Evolutionary conservation across 2,888 invertebrate species (phyloP).

Genomic region (Zaprionus bogoriensis): DNA sequence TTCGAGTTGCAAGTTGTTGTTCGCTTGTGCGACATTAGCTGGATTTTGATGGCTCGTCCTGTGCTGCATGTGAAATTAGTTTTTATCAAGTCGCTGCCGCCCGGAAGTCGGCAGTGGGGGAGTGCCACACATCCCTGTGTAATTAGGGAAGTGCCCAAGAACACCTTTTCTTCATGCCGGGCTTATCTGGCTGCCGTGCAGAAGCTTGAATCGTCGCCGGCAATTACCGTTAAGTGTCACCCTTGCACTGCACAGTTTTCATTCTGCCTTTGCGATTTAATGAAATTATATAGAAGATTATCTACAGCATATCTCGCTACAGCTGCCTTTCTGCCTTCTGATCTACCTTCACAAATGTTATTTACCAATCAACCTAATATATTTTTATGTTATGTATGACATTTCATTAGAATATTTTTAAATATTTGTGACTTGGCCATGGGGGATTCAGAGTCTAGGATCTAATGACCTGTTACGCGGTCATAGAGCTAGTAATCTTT

Average conservation of each 20-base stretch:
- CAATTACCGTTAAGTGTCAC: slow-evolving; percentile 67
- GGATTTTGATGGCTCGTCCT: slow-evolving; percentile 70
- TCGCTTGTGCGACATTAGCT: slow-evolving; percentile 71
- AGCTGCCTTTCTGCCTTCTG: no score
- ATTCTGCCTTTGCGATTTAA: no score
- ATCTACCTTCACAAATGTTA: background rate
- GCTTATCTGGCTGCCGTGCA: slow-evolving; percentile 50
- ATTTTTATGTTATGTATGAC: no score
- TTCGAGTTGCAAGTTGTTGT: slow-evolving; percentile 64
- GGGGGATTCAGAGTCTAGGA: no score
- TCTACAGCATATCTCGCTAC: no score
- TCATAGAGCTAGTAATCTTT: no score
- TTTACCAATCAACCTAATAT: background rate
- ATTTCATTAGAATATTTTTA: no score
- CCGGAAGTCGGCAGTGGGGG: background rate
- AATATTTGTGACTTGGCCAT: no score
- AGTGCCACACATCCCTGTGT: slow-evolving; percentile 55
- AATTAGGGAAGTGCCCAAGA: slow-evolving; percentile 70
- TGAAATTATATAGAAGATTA: no score
- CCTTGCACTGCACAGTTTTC: slow-evolving; percentile 43
- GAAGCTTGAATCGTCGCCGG: slow-evolving; percentile 58
- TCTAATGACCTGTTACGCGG: no score
- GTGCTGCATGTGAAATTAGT: slow-evolving; percentile 77
- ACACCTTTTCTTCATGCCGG: slow-evolving; percentile 39
- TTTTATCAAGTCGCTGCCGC: slow-evolving; percentile 21